These are phyloP conservation scores for Phyllotis vaccarum DNA, from an alignment of 2,797 vertebrate species.

Conservation along the genomic window DNA sequence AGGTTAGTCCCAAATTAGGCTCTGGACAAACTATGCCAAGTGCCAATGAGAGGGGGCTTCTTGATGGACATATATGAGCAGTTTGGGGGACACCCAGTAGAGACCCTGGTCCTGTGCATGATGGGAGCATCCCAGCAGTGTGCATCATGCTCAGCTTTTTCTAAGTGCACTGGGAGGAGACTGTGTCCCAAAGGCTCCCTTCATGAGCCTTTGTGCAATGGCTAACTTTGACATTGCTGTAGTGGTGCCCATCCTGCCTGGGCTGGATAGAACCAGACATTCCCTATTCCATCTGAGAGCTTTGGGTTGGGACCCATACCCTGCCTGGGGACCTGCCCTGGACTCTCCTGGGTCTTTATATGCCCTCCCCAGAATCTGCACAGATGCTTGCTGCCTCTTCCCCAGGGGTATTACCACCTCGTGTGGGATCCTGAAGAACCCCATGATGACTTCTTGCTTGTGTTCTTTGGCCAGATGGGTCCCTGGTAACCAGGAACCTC, in stretches of 20 bases:
- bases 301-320: neutral
- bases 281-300: neutral
- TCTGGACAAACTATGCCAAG: neutral
- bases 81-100: neutral
- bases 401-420: neutral
- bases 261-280: neutral
- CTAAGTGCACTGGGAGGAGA: neutral
- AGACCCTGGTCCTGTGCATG: too few species aligned
- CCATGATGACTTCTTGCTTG: too few species aligned
- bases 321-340: neutral
- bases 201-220: neutral
- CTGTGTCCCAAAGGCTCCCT: fast-evolving
- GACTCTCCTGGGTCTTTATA: neutral
- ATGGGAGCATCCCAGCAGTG: fast-evolving
- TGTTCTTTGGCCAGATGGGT: neutral
- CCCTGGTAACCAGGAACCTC: neutral
- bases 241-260: neutral
- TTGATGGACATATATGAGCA: neutral
- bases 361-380: neutral
- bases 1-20: neutral
- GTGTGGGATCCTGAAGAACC: too few species aligned
- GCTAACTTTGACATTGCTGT: neutral
- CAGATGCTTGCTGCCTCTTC: neutral
- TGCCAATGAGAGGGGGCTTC: neutral
- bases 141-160: too few species aligned